Evolutionary conservation across 1,140 invertebrate species (phyloP), one percentile per base, ranked within the genome.

Genomic region (Nasonia vitripennis): DNA sequence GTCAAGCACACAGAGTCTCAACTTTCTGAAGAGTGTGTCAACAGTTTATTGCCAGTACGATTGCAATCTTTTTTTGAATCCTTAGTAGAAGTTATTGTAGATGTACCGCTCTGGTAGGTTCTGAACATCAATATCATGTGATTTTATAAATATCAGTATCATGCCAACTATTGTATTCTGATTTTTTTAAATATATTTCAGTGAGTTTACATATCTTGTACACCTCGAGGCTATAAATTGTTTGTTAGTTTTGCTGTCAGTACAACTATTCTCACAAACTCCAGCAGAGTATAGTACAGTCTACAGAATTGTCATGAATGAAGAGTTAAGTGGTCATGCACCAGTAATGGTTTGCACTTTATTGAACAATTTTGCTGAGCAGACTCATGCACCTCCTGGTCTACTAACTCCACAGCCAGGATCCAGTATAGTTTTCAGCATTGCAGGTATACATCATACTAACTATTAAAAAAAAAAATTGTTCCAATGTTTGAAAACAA

Each of bases 151-250:
- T 7, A 51, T 27, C 3, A 51, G 20, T 11, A 27, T 71, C 23
- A 27, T 31, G 23, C 0, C 23, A 31, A 31, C 9, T 71, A 31
- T 34, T 34, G 12, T 77, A 12, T 20, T 11, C 5, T 45, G 14
- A 75, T 45, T 75, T 20, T n/a, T 45, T n/a, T 9, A 51, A 51
- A 62, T 1, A 91, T 87, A 82, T 95, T 95, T 51, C 92, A 98
- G 97, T 86, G 97, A 98, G 91, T 96, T 96, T 88, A 99, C 98
- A 45, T 98, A 98, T 93, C 95, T 96, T 68, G 93, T 99, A 55
- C 98, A 98, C 88, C 91, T 98, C 86, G 98, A 99, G 92, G 96
- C 97, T 55, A 95, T 98, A 68, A 98, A 98, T 91, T 96, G 96
- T 51, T 91, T 99, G 31, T 94, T 99, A 6, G 96, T 98, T 0